A percentile compares a stretch with the other conserved stretches of the same genome.
Conservation (phyloP, 2,797 vertebrate genomes). For the Sarcoramphus papa region DNA sequence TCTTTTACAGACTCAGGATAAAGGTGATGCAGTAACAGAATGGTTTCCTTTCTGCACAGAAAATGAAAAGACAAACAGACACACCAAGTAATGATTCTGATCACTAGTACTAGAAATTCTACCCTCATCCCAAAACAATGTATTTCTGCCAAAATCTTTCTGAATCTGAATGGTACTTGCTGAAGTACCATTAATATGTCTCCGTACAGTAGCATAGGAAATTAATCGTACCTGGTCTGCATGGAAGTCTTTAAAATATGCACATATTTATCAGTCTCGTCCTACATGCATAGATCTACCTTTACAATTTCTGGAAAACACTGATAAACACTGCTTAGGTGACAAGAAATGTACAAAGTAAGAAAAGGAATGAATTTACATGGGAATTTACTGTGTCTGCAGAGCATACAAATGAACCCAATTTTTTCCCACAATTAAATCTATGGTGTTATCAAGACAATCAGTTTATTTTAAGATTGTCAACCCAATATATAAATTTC, state of each 20-base stretch:
- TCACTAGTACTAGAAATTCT: not conserved
- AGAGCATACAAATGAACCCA: slow-evolving; percentile 69
- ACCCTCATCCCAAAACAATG: not conserved
- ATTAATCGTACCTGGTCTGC: not conserved
- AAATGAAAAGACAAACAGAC: not conserved
- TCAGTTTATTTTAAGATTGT: slow-evolving; percentile 75
- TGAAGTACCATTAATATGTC: not conserved
- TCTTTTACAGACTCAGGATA: not conserved
- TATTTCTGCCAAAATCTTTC: slow-evolving; percentile 1
- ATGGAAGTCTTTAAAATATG: slow-evolving; percentile 36
- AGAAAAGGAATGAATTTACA: slow-evolving; percentile 63
- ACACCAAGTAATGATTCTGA: not conserved
- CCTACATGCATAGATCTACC: slow-evolving; percentile 47
- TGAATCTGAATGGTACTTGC: not conserved
- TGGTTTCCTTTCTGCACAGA: not conserved
- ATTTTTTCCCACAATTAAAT: slow-evolving; percentile 77
- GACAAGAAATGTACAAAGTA: slow-evolving; percentile 44
- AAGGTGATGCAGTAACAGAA: not conserved
- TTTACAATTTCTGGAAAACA: slow-evolving; percentile 46
- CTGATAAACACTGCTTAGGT: slow-evolving; percentile 41
- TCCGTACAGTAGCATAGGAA: not conserved
- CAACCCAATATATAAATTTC: slow-evolving; percentile 73
- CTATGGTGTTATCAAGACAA: slow-evolving; percentile 67
- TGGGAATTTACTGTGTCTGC: slow-evolving; percentile 66
- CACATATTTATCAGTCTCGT: slow-evolving; percentile 41